A percentile compares a stretch with the other conserved stretches of the same genome.
Conservation (phyloP, 64 coral and sea anemone species). For the Pocillopora verrucosa region DNA sequence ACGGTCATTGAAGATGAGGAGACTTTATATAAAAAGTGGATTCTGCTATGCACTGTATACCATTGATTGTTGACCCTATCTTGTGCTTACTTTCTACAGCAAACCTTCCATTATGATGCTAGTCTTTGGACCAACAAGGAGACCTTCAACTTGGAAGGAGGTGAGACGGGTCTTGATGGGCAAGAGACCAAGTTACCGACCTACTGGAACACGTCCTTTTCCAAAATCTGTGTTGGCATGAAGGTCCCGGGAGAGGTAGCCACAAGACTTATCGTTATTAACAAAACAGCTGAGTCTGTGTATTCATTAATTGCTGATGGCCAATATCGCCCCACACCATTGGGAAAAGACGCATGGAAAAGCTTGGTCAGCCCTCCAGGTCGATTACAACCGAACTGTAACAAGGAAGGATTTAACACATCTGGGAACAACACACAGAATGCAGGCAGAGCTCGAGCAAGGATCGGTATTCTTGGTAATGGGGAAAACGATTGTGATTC, state of each 20-base stretch:
- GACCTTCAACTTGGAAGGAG: background rate
- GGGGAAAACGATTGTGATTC: background rate
- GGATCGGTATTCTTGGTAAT: slow-evolving; percentile 20
- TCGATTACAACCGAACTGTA: slow-evolving; percentile 13
- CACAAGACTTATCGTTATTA: background rate
- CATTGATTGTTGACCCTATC: too few species aligned
- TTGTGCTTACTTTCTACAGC: background rate
- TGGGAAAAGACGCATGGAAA: slow-evolving; percentile 32
- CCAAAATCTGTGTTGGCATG: slow-evolving; percentile 52
- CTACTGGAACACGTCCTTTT: slow-evolving; percentile 34
- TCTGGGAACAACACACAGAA: too few species aligned
- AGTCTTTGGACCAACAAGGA: slow-evolving; percentile 34
- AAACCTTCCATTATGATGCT: slow-evolving; percentile 46
- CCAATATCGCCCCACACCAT: background rate
- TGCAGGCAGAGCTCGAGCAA: background rate
- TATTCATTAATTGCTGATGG: slow-evolving; percentile 23
- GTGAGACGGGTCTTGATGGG: slow-evolving; percentile 13
- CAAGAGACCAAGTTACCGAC: slow-evolving; percentile 50
- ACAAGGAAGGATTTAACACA: slow-evolving; percentile 39
- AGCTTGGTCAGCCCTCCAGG: background rate
- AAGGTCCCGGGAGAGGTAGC: background rate
- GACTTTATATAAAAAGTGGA: too few species aligned
- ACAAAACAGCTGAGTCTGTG: background rate
- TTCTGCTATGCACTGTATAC: too few species aligned
- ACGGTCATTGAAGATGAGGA: too few species aligned